phyloP scores from a whole-genome alignment of 2,113 vertebrate genomes.

The Odocoileus hemionus region DNA sequence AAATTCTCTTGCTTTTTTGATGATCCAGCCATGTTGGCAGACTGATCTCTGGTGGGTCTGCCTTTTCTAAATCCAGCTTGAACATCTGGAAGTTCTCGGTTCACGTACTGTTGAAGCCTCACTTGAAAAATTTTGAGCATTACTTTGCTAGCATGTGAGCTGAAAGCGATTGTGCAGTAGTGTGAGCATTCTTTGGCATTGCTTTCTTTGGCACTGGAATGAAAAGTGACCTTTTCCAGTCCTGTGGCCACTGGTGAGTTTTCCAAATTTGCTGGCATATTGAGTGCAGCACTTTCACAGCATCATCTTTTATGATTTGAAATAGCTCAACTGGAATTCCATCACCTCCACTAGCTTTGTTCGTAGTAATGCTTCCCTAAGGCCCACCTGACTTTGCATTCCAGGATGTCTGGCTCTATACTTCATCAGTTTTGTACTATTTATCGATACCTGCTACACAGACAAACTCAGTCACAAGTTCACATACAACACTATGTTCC shows the following conservation, averaged over 20 bases:
- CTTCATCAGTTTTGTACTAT: neutral
- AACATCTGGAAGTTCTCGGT: neutral
- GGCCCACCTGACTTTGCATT: neutral
- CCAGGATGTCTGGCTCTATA: neutral
- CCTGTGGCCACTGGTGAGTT: neutral
- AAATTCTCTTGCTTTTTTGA: neutral
- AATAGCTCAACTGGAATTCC: neutral
- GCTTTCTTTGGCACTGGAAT: neutral
- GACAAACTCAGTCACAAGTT: neutral
- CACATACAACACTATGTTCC: neutral
- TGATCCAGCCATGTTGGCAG: neutral
- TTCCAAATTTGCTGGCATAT: neutral
- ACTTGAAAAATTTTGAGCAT: neutral
- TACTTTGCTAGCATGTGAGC: neutral
- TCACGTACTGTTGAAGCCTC: neutral
- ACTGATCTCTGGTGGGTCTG: neutral
- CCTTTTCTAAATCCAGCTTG: neutral
- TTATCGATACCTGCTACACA: neutral
- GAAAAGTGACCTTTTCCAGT: neutral
- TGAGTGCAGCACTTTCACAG: neutral
- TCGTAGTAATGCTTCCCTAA: neutral
- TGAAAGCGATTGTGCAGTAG: neutral
- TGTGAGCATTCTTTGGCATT: neutral
- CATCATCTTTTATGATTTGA: neutral
- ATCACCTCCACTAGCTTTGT: neutral